Evolutionary conservation across 2,797 vertebrate species (phyloP).

Genomic region (Peromyscus eremicus): DNA sequence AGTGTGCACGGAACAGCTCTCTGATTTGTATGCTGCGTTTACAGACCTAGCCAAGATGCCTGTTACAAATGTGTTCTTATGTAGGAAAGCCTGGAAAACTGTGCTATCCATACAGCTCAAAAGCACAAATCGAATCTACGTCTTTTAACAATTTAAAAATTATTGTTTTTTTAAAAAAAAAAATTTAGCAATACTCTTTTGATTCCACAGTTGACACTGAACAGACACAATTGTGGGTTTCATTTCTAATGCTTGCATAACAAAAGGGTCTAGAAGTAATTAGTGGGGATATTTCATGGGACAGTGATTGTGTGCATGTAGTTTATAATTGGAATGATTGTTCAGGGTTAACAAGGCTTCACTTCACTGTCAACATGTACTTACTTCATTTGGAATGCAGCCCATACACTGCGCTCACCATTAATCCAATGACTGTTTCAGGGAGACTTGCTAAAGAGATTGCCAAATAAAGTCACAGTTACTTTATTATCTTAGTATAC

Average conservation of each 20-base stretch:
- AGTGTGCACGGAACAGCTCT: not conserved
- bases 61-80: not conserved
- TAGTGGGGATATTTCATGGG: constrained; percentile 61
- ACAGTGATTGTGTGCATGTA: constrained; percentile 49
- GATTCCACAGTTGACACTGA: not conserved
- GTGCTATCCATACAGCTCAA: not conserved
- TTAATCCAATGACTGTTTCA: constrained; percentile 49
- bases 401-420: not conserved
- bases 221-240: not conserved
- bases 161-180: not conserved
- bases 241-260: constrained; percentile 33
- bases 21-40: constrained; percentile 29
- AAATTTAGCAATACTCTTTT: not conserved
- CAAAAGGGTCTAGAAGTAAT: constrained; percentile 66
- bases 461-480: constrained; percentile 56
- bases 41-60: not conserved
- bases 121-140: not conserved
- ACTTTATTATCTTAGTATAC: constrained; percentile 10
- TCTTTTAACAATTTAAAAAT: not conserved
- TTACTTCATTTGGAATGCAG: constrained; percentile 49
- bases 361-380: constrained; percentile 65
- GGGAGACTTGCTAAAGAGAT: constrained; percentile 26
- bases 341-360: constrained; percentile 54
- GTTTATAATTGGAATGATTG: constrained; percentile 67
- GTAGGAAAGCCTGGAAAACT: not conserved